A percentile compares a stretch with the other conserved stretches of the same genome.
Conservation (phyloP, 1,140 invertebrate genomes). For the Trichonephila clavipes region DNA sequence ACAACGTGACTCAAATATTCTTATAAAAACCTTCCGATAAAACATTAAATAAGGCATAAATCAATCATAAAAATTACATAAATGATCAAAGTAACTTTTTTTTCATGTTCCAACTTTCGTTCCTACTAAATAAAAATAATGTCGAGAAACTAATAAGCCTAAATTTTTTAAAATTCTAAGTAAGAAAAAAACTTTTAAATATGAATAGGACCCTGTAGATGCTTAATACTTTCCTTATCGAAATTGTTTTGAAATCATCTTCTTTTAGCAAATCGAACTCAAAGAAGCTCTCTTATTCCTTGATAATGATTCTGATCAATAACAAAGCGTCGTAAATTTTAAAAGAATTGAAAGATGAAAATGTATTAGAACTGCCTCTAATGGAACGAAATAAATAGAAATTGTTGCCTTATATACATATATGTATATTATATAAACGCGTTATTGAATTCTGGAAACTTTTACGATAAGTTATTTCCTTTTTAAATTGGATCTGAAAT, state of each 20-base stretch:
- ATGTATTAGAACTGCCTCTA: not conserved
- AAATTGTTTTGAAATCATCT: not conserved
- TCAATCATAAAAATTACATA: too few species aligned
- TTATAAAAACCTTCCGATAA: too few species aligned
- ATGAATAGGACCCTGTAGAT: not conserved
- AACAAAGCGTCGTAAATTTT: not conserved
- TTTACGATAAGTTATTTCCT: not conserved
- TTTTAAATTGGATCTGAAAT: not conserved
- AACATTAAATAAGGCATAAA: too few species aligned
- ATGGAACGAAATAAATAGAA: slow-evolving; percentile 6
- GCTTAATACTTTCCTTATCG: not conserved
- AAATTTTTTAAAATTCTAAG: too few species aligned
- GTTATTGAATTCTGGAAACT: not conserved
- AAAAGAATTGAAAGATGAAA: not conserved
- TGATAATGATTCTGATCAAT: not conserved
- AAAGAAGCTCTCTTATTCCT: not conserved
- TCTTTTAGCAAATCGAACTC: not conserved
- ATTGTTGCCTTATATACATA: not conserved
- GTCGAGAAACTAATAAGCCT: too few species aligned
- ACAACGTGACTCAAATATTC: too few species aligned
- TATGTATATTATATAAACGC: not conserved
- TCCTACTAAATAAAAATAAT: too few species aligned
- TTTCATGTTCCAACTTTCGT: too few species aligned
- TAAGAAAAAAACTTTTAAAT: too few species aligned
- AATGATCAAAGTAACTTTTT: too few species aligned